A percentile compares a stretch with the other conserved stretches of the same genome.
Evolutionary conservation across 2,888 invertebrate genomes (phyloP).

Genomic region (Rhagium mordax): DNA sequence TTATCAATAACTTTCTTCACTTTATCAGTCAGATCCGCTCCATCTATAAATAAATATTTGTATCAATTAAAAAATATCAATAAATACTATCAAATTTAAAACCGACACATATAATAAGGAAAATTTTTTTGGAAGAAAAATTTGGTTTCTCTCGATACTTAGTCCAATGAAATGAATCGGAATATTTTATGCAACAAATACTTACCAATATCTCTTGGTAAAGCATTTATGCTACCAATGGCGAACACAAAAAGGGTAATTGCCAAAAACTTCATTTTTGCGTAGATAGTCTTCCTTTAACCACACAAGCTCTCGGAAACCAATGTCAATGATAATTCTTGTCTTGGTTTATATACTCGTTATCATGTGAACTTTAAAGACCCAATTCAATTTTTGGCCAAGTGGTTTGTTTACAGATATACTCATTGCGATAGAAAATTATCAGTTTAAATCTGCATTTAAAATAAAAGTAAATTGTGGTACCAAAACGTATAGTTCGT

Average conservation of each 20-base stretch:
- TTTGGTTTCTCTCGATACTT: too few relatives aligned
- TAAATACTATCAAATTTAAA: too few relatives aligned
- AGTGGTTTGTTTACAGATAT: slow-evolving; percentile 18
- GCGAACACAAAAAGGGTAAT: too few relatives aligned
- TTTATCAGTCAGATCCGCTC: neutral
- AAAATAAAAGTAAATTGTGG: neutral
- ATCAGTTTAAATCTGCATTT: neutral
- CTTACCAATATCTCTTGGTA: neutral
- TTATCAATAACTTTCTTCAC: neutral
- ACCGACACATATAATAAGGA: too few relatives aligned
- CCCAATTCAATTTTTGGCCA: neutral
- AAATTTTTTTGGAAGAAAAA: too few relatives aligned
- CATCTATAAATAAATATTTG: too few relatives aligned
- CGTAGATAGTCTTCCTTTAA: too few relatives aligned
- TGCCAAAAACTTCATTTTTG: too few relatives aligned
- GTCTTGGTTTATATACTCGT: neutral
- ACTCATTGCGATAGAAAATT: neutral
- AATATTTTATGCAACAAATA: neutral
- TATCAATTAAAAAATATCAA: too few relatives aligned
- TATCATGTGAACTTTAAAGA: neutral
- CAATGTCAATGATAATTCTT: neutral
- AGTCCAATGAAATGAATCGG: neutral
- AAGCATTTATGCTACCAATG: too few relatives aligned
- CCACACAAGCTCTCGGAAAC: too few relatives aligned
- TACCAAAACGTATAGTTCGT: too few relatives aligned